Base-by-base conservation (phyloP, 1,140 invertebrate species). In the Apis florea region DNA sequence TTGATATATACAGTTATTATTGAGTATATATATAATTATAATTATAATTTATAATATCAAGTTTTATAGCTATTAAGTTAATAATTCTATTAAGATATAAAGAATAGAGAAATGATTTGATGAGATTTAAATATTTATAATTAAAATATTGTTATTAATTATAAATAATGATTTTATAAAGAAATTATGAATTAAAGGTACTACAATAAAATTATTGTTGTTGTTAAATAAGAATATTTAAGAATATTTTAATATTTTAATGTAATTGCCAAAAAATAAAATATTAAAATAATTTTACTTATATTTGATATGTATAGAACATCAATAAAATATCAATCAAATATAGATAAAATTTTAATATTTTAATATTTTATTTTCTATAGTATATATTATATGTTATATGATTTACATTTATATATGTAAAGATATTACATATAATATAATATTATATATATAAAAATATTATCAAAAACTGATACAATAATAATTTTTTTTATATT, bases 401-500 rank as follows among this genome's bases (percentile, higher is more conserved):
- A n/a, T n/a, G n/a, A n/a, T n/a, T n/a, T n/a, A n/a, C n/a, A n/a
- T n/a, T n/a, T n/a, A n/a, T n/a, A n/a, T n/a, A n/a, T n/a, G n/a
- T n/a, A n/a, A n/a, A n/a, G n/a, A n/a, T n/a, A n/a, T n/a, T n/a
- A n/a, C n/a, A n/a, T n/a, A n/a, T n/a, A n/a, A n/a, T n/a, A n/a
- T n/a, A n/a, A n/a, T n/a, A n/a, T n/a, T n/a, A n/a, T n/a, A n/a
- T n/a, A n/a, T n/a, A n/a, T n/a, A n/a, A n/a, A n/a, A n/a, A n/a
- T n/a, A n/a, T n/a, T n/a, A n/a, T n/a, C n/a, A n/a, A n/a, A n/a
- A n/a, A n/a, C n/a, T n/a, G n/a, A n/a, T n/a, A n/a, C n/a, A n/a
- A n/a, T n/a, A n/a, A n/a, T n/a, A n/a, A n/a, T n/a, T n/a, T n/a
- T 67, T 21, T 76, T 76, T 53, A 54, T 66, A 13, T 72, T 72